Conservation (phyloP, 2,797 vertebrate genomes). For the Clarias platycephalus region DNA sequence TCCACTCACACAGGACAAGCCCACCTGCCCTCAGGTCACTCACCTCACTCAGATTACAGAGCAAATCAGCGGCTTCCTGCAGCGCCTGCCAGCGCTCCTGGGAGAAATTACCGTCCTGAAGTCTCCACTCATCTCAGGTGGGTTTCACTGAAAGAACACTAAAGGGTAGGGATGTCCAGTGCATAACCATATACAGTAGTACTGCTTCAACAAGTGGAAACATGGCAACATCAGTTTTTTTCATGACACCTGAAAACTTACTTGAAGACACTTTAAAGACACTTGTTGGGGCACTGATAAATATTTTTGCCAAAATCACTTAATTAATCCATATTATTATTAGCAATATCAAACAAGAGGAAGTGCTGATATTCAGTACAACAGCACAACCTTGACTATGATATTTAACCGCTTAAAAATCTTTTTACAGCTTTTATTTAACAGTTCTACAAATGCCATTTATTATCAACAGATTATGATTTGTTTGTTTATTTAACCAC, state of each 20-base stretch:
- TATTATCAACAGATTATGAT: too few relatives aligned
- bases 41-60: slow-evolving; percentile 50
- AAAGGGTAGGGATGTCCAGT: background rate
- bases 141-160: background rate
- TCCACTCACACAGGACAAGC: slow-evolving; percentile 16
- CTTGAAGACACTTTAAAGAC: background rate
- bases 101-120: slow-evolving; percentile 76
- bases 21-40: slow-evolving; percentile 46
- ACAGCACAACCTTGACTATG: too few relatives aligned
- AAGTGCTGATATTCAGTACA: too few relatives aligned
- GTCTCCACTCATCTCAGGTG: slow-evolving; percentile 87
- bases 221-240: too few relatives aligned
- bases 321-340: background rate
- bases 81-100: slow-evolving; percentile 75
- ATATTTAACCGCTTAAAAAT: too few relatives aligned
- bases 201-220: too few relatives aligned
- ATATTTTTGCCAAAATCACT: background rate
- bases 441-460: too few relatives aligned
- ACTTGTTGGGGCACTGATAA: background rate
- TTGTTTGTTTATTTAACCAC: too few relatives aligned
- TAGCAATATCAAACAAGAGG: too few relatives aligned
- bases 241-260: background rate
- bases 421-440: too few relatives aligned
- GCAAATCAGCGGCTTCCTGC: slow-evolving; percentile 76
- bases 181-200: too few relatives aligned